These are phyloP conservation scores for Scaptomyza reducta DNA, from an alignment of 2,888 invertebrate species.

Conservation along the genomic window DNA sequence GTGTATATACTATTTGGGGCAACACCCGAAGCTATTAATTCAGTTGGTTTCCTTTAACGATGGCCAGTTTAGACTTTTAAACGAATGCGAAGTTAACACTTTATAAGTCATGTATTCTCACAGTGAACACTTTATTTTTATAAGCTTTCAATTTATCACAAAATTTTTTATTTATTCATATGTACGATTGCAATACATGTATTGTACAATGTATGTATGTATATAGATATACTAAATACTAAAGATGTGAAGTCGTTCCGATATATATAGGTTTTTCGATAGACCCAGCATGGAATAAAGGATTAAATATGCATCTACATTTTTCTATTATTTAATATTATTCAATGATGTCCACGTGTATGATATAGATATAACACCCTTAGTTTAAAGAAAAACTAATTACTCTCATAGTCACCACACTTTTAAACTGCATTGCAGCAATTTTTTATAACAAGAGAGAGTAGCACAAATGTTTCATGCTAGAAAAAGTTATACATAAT, in stretches of 20 bases:
- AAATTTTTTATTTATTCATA: constrained; percentile 47
- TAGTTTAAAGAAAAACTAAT: background rate
- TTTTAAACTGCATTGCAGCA: background rate
- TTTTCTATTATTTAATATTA: background rate
- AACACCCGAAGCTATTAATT: constrained; percentile 42
- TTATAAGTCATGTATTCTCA: constrained; percentile 35
- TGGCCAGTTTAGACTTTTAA: constrained; percentile 19
- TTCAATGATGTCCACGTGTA: background rate
- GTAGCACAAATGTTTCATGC: too few species aligned
- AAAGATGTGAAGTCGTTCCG: constrained; percentile 21
- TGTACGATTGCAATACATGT: constrained; percentile 49
- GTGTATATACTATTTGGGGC: constrained; percentile 49
- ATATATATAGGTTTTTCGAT: constrained; percentile 5
- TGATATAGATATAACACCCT: background rate
- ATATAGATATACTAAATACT: constrained; percentile 21
- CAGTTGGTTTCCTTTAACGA: constrained; percentile 31
- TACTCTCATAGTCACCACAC: background rate
- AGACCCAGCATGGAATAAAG: background rate
- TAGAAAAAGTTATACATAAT: too few species aligned
- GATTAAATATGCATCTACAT: background rate
- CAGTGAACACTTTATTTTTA: constrained; percentile 7
- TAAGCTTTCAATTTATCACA: constrained; percentile 27
- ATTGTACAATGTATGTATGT: constrained; percentile 39
- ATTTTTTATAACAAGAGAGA: too few species aligned
- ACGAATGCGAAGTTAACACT: constrained; percentile 17